phyloP scores from a whole-genome alignment of 2,113 vertebrate species.

The Crotalus viridis region DNA sequence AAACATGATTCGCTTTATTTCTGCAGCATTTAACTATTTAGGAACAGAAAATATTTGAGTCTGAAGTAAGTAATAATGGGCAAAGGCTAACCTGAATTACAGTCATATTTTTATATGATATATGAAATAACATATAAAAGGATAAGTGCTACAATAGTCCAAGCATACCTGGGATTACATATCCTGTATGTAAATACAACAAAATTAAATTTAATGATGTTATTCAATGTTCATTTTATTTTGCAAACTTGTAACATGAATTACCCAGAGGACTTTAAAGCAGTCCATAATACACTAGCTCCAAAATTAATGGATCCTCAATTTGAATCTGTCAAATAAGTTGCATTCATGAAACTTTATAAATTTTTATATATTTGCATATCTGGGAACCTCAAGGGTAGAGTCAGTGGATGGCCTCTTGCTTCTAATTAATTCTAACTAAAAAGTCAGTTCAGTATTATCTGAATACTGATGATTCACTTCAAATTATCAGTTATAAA shows the following conservation, averaged over 20 bases:
- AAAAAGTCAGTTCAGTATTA: not conserved
- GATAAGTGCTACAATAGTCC: constrained; percentile 8
- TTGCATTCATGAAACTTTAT: not conserved
- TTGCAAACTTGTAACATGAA: constrained; percentile 61
- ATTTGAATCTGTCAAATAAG: constrained; percentile 15
- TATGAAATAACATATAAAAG: constrained; percentile 44
- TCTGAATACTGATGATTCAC: not conserved
- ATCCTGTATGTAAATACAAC: constrained; percentile 32
- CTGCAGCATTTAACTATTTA: constrained; percentile 13
- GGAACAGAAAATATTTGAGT: constrained; percentile 36
- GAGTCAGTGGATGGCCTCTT: not conserved
- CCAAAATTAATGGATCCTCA: constrained; percentile 70
- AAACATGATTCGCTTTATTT: not conserved
- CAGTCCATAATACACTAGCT: constrained; percentile 64
- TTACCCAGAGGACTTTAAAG: constrained; percentile 68
- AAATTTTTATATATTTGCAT: not conserved
- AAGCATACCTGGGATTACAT: constrained; percentile 43
- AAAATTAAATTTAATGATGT: constrained; percentile 59
- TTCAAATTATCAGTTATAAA: not conserved
- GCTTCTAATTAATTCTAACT: not conserved
- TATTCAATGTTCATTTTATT: constrained; percentile 40
- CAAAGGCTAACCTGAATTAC: constrained; percentile 31
- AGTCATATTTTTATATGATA: constrained; percentile 57
- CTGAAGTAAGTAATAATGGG: constrained; percentile 40
- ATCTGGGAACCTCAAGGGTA: not conserved